These are phyloP conservation scores for Ctenosaura bakeri DNA, from an alignment of 2,797 vertebrate genomes.

Conservation along the genomic window DNA sequence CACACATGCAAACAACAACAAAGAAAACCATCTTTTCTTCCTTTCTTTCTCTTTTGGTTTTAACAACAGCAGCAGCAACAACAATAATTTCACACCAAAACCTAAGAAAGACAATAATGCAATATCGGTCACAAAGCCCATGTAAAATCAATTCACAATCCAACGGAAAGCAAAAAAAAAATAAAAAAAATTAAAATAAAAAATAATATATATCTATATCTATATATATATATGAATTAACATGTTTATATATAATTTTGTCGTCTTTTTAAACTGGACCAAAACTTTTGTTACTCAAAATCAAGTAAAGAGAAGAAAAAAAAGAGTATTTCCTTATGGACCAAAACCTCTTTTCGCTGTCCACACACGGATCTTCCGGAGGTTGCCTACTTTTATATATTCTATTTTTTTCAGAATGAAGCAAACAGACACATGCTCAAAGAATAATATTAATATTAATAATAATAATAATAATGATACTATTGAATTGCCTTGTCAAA, in stretches of 20 bases:
- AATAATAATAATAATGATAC: background rate
- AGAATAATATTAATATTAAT: background rate
- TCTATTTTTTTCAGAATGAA: constrained; percentile 76
- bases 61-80: constrained; percentile 6
- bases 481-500: constrained; percentile 67
- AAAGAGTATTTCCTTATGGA: constrained; percentile 76
- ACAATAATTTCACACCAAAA: constrained; percentile 59
- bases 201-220: too few species aligned
- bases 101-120: constrained; percentile 75
- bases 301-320: constrained; percentile 60
- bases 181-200: background rate
- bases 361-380: constrained; percentile 75
- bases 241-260: constrained; percentile 70
- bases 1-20: background rate
- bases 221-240: constrained; percentile 19
- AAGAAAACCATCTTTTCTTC: constrained; percentile 5
- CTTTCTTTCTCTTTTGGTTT: constrained; percentile 51
- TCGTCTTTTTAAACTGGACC: constrained; percentile 77
- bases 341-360: constrained; percentile 75
- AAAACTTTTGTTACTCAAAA: constrained; percentile 78
- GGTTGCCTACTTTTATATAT: constrained; percentile 76
- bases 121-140: constrained; percentile 71
- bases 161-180: constrained; percentile 71
- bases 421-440: constrained; percentile 50
- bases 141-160: constrained; percentile 62